Evolutionary conservation across 1,140 invertebrate species (phyloP).

Genomic region (Psilanteris sp.): DNA sequence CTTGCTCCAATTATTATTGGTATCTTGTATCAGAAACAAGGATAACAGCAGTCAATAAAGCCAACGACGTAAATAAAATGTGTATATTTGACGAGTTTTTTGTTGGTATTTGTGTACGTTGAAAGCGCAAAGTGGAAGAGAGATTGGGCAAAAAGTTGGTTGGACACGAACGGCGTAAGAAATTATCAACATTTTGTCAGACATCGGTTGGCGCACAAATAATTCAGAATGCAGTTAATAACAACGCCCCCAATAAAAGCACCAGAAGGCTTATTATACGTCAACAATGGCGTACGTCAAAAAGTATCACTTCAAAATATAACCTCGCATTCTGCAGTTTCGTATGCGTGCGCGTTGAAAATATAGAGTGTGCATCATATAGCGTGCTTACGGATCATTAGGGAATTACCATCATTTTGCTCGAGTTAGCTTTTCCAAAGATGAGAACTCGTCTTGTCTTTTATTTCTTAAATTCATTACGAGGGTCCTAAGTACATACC

Average conservation of each 20-base stretch:
- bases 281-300: slow-evolving; percentile 20
- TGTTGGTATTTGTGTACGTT: not conserved
- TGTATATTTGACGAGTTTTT: slow-evolving; percentile 27
- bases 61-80: slow-evolving; percentile 9
- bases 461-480: slow-evolving; percentile 27
- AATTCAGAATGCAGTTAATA: slow-evolving; percentile 7
- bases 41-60: slow-evolving; percentile 18
- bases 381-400: slow-evolving; percentile 37
- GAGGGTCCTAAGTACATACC: no score
- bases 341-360: slow-evolving; percentile 36
- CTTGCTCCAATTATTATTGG: slow-evolving; percentile 22
- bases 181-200: slow-evolving; percentile 14
- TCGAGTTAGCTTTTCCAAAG: slow-evolving; percentile 47
- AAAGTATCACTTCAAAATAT: slow-evolving; percentile 19
- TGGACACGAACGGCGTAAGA: slow-evolving; percentile 5
- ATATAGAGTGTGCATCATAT: slow-evolving; percentile 13
- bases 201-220: slow-evolving; percentile 4
- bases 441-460: slow-evolving; percentile 9
- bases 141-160: not conserved
- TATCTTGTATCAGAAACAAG: slow-evolving; percentile 18
- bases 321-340: slow-evolving; percentile 16
- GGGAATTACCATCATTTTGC: slow-evolving; percentile 25
- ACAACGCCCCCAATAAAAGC: slow-evolving; percentile 10
- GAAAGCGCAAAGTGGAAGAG: not conserved
- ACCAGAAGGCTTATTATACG: slow-evolving; percentile 10